phyloP scores from a whole-genome alignment of 2,797 vertebrate genomes.

The Periparus ater region DNA sequence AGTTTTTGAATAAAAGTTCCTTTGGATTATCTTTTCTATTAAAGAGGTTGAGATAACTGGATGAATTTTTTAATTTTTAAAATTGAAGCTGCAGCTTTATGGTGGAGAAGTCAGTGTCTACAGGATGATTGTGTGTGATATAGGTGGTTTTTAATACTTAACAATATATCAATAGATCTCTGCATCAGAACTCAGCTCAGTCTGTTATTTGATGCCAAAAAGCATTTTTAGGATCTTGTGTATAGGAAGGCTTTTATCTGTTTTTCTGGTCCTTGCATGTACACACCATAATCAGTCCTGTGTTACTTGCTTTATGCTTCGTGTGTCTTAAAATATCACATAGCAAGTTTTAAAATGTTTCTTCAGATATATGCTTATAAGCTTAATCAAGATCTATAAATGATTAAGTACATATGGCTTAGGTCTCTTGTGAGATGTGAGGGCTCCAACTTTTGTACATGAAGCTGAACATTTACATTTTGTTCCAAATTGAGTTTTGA shows the following conservation, averaged over 20 bases:
- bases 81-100: background rate
- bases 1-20: background rate
- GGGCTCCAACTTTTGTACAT: conserved; percentile 23
- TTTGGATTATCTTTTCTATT: background rate
- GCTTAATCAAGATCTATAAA: conserved; percentile 13
- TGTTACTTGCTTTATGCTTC: background rate
- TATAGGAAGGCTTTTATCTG: background rate
- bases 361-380: background rate
- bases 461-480: conserved; percentile 48
- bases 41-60: background rate
- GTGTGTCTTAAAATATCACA: background rate
- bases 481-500: conserved; percentile 37
- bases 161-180: background rate
- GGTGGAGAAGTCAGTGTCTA: background rate
- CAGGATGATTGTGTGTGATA: background rate
- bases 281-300: background rate
- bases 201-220: background rate
- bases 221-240: background rate
- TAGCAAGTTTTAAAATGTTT: background rate
- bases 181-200: background rate
- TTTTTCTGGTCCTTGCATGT: background rate
- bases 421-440: conserved; percentile 15
- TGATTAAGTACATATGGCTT: conserved; percentile 25
- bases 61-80: background rate
- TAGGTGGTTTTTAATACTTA: background rate